phyloP scores from a whole-genome alignment of 2,113 vertebrate species.

The Macrotus californicus region DNA sequence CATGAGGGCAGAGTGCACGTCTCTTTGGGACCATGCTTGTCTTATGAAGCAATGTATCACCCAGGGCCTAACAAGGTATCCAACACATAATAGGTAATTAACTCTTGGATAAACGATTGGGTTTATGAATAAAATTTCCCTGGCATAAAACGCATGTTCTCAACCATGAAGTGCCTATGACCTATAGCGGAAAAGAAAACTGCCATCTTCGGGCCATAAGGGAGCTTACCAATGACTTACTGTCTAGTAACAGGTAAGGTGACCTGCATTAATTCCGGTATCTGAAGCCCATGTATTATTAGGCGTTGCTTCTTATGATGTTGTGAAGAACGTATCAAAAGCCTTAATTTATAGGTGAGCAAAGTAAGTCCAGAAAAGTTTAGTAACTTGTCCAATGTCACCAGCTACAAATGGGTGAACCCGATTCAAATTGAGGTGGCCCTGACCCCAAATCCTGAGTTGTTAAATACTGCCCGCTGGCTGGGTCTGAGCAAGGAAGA shows the following conservation, averaged over 20 bases:
- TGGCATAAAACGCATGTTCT: slow-evolving; percentile 10
- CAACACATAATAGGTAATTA: neutral
- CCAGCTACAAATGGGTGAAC: neutral
- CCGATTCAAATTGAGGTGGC: neutral
- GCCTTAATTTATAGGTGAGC: neutral
- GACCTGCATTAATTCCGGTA: neutral
- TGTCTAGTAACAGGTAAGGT: neutral
- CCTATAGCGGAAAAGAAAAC: neutral
- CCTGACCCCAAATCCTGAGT: neutral
- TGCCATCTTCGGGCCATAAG: neutral
- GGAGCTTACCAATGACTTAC: neutral
- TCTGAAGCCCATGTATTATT: neutral
- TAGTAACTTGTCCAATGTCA: neutral
- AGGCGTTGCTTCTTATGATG: neutral
- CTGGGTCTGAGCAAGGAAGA: neutral
- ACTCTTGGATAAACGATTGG: neutral
- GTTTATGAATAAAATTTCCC: neutral
- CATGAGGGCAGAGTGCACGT: neutral
- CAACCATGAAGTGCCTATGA: neutral
- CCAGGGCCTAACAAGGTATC: neutral
- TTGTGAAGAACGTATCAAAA: neutral
- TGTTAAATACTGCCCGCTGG: neutral
- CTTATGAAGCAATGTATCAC: neutral
- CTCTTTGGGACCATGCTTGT: neutral
- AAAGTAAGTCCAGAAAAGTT: slow-evolving; percentile 12